phyloP scores from a whole-genome alignment of 92 coral and sea anemone genomes.

The Parazoanthus darwini region DNA sequence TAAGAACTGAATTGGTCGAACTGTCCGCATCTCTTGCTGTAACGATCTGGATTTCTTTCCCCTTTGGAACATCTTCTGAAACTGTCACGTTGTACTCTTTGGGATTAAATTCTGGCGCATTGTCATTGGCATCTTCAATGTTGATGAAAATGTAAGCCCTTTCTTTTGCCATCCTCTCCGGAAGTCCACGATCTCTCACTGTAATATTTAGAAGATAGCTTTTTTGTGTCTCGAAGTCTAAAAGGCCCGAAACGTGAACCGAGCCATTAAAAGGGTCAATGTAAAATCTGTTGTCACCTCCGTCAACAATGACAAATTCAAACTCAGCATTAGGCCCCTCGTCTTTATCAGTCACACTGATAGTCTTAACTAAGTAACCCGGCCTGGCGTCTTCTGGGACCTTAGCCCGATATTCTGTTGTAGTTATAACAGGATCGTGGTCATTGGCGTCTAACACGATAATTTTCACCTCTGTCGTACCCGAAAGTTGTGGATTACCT shows the following conservation, averaged over 20 bases:
- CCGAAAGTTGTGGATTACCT: conserved; percentile 62
- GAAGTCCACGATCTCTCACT: conserved; percentile 76
- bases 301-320: conserved; percentile 69
- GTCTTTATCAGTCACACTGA: conserved; percentile 75
- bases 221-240: conserved; percentile 75
- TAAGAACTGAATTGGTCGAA: conserved; percentile 62
- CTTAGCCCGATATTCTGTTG: conserved; percentile 59
- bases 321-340: conserved; percentile 80
- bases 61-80: conserved; percentile 51
- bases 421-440: conserved; percentile 63
- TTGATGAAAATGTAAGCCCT: conserved; percentile 60
- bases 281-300: conserved; percentile 81
- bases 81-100: conserved; percentile 59
- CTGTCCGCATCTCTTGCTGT: conserved; percentile 74
- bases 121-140: conserved; percentile 73
- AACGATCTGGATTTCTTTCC: conserved; percentile 61
- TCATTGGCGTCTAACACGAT: conserved; percentile 70
- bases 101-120: conserved; percentile 72
- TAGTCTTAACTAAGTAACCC: conserved; percentile 66
- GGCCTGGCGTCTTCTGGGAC: conserved; percentile 87
- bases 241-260: conserved; percentile 85
- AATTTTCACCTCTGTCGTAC: conserved; percentile 79
- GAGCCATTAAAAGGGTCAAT: conserved; percentile 81
- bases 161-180: conserved; percentile 47
- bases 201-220: conserved; percentile 72